Evolutionary conservation across 2,797 vertebrate species (phyloP).

Genomic region (Anisognathus igniventris): DNA sequence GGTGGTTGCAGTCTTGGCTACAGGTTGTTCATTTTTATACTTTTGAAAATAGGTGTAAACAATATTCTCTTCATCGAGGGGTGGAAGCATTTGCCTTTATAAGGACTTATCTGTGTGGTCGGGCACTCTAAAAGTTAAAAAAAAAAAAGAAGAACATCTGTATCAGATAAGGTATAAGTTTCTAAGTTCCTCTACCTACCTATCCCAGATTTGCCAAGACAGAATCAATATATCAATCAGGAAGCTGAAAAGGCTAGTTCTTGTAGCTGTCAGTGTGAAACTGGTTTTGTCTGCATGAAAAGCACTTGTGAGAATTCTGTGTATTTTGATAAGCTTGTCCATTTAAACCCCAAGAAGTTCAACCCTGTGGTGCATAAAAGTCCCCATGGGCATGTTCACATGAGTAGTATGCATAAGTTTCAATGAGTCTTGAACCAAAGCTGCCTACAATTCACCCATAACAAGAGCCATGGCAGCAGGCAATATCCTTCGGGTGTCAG

Average conservation of each 20-base stretch:
- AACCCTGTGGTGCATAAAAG: background rate
- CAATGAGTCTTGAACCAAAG: background rate
- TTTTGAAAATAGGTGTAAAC: constrained; percentile 76
- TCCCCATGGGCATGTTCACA: background rate
- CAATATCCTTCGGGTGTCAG: background rate
- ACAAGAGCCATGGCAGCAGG: background rate
- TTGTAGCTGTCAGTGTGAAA: background rate
- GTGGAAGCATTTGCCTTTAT: constrained; percentile 85
- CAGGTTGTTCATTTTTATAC: constrained; percentile 53
- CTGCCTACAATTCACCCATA: background rate
- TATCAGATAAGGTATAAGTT: background rate
- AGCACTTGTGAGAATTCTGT: background rate
- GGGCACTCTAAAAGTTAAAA: constrained; percentile 76
- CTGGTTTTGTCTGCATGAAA: background rate
- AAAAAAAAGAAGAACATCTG: background rate
- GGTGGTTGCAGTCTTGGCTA: constrained; percentile 72
- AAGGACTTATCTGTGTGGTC: constrained; percentile 75
- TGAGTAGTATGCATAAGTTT: background rate
- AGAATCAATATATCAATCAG: background rate
- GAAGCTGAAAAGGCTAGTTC: background rate
- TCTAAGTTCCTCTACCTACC: background rate
- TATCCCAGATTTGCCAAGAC: background rate
- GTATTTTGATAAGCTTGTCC: background rate
- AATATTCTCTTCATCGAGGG: constrained; percentile 76
- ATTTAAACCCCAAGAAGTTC: background rate